Base-by-base conservation (phyloP, 2,888 invertebrate genomes). In the Apodemia duryi region DNA sequence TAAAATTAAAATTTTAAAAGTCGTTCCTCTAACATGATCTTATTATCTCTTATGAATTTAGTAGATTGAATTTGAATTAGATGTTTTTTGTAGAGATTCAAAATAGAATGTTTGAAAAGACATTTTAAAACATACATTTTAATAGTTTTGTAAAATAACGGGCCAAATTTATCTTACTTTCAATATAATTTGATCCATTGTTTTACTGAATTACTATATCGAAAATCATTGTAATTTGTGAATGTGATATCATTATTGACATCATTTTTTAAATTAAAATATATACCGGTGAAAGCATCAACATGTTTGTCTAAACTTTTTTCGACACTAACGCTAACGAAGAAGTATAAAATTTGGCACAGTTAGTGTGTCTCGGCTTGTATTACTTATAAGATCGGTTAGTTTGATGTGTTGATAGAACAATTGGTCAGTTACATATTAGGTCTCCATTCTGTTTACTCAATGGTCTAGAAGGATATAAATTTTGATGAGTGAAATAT, bases 281-380 rank as follows among this genome's bases (percentile, higher is more conserved):
- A 6, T 63, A 60, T 62, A 61, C 60, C 49, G 46, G 63, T 70
- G 70, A 62, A 70, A 70, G 70, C 70, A 70, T 70, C 68, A 41
- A 67, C 68, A 65, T 70, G 68, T 49, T 10, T 41, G 10, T 43
- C 21, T n/a, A 61, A 35, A 21, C 9, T 32, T 35, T n/a, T 43
- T 32, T n/a, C 28, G 11, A 43, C 46, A 46, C 6, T 46, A 46
- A 10, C 21, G 21, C 21, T 21, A 21, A 21, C 21, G 21, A 21
- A 21, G 21, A 21, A 21, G 21, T 21, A 21, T 21, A 21, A 21
- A 21, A 21, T 21, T 21, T 21, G 21, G 21, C 21, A 21, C 21
- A 21, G 21, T 21, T 21, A 21, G 21, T 21, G 21, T 21, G 21
- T 21, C 21, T 21, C 21, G 21, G 21, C 21, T 21, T 21, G 21